Base-by-base conservation (phyloP, 2,888 invertebrate species). In the Erpobdella octoculata region DNA sequence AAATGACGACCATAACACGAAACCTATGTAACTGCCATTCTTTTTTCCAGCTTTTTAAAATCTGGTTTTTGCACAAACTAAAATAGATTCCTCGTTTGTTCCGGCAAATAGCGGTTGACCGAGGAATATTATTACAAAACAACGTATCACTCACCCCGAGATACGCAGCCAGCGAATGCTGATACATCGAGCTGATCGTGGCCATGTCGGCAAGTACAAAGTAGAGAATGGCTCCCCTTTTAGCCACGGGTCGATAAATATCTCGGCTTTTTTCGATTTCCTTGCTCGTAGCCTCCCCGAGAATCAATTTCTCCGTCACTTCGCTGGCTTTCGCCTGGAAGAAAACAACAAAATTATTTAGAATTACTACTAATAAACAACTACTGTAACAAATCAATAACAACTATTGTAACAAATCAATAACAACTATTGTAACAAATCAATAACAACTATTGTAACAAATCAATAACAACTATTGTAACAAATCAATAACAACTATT, bases 131-230 rank as follows among this genome's bases (percentile, higher is more conserved):
- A 6, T 28, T n/a, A 41, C n/a, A n/a, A 41, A 41, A 41, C 12
- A 41, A 41, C 12, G 12, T 41, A 41, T 15, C 46, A 21, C 37
- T 48, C 0, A 93, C 91, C 76, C 90, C 90, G 36, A 93, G 85
- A 79, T 93, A 94, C 0, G 92, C 89, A 1, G 87, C 88, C 71
- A 94, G 84, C 0, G 93, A 92, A 82, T 93, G 93, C 79, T 94
- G 93, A 80, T 94, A 94, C 93, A 94, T 94, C 46, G 88, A 84
- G 82, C 91, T 92, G 2, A 94, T 90, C 0, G 87, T 87, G 0
- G 92, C 89, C 91, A 94, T 91, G 80, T 93, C 92, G 0, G 91
- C 89, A 28, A 94, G 84, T 0, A 93, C 91, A 81, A 93, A 94
- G 84, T 93, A 94, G 67, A 94, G 85, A 67, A 93, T 89, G 4